A percentile compares a stretch with the other conserved stretches of the same genome.
Conservation (phyloP, 2,888 invertebrate genomes). For the Strigamia crassipes region DNA sequence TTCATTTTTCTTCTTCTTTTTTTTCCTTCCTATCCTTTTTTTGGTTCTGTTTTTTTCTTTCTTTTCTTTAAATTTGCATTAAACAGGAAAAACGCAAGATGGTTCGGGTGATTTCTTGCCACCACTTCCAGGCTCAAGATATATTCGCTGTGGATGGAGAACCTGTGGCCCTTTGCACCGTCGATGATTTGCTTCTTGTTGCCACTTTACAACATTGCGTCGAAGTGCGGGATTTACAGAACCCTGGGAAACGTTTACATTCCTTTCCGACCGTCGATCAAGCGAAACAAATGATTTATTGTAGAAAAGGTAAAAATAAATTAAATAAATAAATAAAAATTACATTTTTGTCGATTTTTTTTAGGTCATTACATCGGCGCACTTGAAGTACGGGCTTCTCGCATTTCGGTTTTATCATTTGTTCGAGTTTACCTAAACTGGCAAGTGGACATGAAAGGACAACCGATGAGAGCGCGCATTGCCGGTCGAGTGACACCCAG, state of each 20-base stretch:
- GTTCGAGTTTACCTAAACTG: conserved; percentile 77
- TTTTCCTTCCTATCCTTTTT: background rate
- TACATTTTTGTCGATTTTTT: conserved; percentile 52
- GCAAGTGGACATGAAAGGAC: conserved; percentile 64
- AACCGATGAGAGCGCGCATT: conserved; percentile 69
- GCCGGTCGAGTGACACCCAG: conserved; percentile 77
- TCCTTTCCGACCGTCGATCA: conserved; percentile 75
- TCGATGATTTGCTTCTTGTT: conserved; percentile 66
- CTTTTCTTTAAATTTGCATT: conserved; percentile 1
- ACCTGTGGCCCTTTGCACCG: conserved; percentile 68
- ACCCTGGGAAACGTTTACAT: conserved; percentile 62
- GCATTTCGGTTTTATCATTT: conserved; percentile 61
- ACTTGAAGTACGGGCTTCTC: conserved; percentile 66
- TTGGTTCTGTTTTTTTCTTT: background rate
- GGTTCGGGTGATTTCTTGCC: conserved; percentile 72
- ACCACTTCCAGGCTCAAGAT: conserved; percentile 70
- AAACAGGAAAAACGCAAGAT: conserved; percentile 57
- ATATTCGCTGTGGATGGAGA: conserved; percentile 69
- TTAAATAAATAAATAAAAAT: background rate
- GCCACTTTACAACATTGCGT: conserved; percentile 65
- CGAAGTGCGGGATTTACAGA: conserved; percentile 63
- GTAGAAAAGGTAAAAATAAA: conserved; percentile 65
- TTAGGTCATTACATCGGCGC: conserved; percentile 70
- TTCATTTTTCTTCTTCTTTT: background rate
- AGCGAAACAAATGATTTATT: conserved; percentile 70